Evolutionary conservation across 2,113 vertebrate species (phyloP), one percentile per base, ranked within the genome.

Genomic region (Eleginops maclovinus): DNA sequence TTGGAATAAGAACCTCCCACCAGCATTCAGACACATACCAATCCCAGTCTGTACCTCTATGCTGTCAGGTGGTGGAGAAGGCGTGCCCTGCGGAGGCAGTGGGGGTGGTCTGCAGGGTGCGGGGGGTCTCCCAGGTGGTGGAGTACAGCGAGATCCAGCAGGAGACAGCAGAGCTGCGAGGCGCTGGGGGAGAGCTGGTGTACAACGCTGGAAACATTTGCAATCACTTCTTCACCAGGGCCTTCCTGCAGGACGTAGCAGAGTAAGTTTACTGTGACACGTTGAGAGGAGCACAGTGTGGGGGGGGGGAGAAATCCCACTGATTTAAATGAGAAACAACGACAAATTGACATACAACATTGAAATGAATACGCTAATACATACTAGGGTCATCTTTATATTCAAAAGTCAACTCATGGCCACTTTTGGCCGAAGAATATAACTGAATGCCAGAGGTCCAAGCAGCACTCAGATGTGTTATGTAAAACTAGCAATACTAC

Each of bases 161-260:
- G 0, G 95, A 97, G 86, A 95, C 88, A 0, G 94, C 93, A 0
- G 84, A 93, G 74, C 94, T 88, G 22, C 90, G 69, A 0, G 83
- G 72, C 0, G 82, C 95, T 0, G 88, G 66, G 0, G 97, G 97
- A 16, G 68, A 90, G n/a, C 84, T 99, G 80, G 43, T 95, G 10
- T 98, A 95, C 93, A 91, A 75, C 0, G 84, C 95, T 0, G 98
- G 97, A 81, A 99, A 97, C 84, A 98, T 99, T 91, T 99, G 98
- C 94, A 99, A 96, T 77, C 98, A 99, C 72, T 98, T 98, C 91
- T 97, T 99, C 85, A 97, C 96, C 4, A 92, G 94, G 9, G 89
- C 79, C 1, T 99, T 99, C 82, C 95, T 99, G 47, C 88, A 94
- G 87, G 76, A 6, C 0, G 93, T 97, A 24, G 86, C 93, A 58